A percentile compares a stretch with the other conserved stretches of the same genome.
Conservation (phyloP, 1,140 invertebrate species). For the Drosophila kikkawai region DNA sequence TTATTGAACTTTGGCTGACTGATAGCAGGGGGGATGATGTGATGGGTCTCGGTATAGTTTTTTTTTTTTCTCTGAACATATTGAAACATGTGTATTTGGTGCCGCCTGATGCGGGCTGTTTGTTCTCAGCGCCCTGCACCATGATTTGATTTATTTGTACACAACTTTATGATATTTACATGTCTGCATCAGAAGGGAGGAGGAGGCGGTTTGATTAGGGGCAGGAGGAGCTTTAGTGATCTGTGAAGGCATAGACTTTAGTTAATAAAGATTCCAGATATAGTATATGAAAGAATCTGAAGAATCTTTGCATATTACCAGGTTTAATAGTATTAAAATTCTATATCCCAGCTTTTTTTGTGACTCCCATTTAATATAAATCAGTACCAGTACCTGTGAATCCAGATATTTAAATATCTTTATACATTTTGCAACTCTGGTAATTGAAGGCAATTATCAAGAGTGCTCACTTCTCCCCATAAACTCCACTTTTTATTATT, state of each 20-base stretch:
- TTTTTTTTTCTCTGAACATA: conserved; percentile 58
- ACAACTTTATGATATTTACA: conserved; percentile 80
- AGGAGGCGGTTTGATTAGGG: not conserved
- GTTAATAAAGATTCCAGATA: not conserved
- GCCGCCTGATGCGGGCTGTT: conserved; percentile 70
- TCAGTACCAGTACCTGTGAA: not conserved
- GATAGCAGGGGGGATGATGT: conserved; percentile 34
- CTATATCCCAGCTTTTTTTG: no score
- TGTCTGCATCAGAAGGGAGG: conserved; percentile 40
- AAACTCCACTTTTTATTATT: conserved; percentile 16
- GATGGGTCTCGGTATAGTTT: conserved; percentile 1
- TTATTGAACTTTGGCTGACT: conserved; percentile 71
- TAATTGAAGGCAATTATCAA: conserved; percentile 12
- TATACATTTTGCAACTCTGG: not conserved
- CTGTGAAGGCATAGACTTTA: not conserved
- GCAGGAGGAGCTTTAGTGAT: conserved; percentile 31
- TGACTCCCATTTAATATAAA: not conserved
- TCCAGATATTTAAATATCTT: not conserved
- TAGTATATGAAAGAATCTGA: not conserved
- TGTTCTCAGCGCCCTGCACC: conserved; percentile 59
- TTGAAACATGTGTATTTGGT: conserved; percentile 74
- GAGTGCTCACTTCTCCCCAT: not conserved
- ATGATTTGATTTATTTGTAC: conserved; percentile 81
- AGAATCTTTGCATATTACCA: not conserved
- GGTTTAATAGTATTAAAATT: not conserved